phyloP scores from a whole-genome alignment of 2,888 invertebrate species.

The Drosophila pullipes region DNA sequence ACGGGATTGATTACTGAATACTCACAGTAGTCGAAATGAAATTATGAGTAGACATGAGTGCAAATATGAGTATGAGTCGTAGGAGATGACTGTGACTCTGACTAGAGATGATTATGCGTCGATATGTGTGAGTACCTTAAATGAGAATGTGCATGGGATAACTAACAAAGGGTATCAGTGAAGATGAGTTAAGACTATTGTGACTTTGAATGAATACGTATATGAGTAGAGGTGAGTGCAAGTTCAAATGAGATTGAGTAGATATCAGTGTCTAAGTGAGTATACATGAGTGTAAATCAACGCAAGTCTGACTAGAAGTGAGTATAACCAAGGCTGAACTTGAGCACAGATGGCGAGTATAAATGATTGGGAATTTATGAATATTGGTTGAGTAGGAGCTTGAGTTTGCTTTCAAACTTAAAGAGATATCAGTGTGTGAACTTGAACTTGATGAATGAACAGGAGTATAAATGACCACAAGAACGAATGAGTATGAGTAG shows the following conservation, averaged over 20 bases:
- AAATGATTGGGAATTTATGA: neutral
- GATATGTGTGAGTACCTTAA: neutral
- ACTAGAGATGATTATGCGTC: neutral
- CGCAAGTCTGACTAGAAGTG: neutral
- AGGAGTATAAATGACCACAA: neutral
- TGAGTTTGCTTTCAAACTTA: neutral
- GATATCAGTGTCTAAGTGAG: neutral
- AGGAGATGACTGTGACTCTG: neutral
- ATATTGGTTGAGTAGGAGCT: neutral
- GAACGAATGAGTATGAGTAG: neutral
- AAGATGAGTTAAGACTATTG: neutral
- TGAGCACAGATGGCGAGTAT: neutral
- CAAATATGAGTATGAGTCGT: neutral
- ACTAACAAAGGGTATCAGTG: neutral
- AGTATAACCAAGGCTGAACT: neutral
- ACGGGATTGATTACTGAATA: neutral
- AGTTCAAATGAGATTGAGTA: neutral
- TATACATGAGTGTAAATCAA: neutral
- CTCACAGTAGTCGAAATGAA: neutral
- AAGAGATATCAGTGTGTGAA: neutral
- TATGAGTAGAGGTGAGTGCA: neutral
- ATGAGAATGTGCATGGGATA: neutral
- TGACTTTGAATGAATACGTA: neutral
- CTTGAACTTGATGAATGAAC: neutral
- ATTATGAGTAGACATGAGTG: no score